A percentile compares a stretch with the other conserved stretches of the same genome.
Evolutionary conservation across 2,888 invertebrate species (phyloP).

Genomic region (Megastigmus dorsalis): DNA sequence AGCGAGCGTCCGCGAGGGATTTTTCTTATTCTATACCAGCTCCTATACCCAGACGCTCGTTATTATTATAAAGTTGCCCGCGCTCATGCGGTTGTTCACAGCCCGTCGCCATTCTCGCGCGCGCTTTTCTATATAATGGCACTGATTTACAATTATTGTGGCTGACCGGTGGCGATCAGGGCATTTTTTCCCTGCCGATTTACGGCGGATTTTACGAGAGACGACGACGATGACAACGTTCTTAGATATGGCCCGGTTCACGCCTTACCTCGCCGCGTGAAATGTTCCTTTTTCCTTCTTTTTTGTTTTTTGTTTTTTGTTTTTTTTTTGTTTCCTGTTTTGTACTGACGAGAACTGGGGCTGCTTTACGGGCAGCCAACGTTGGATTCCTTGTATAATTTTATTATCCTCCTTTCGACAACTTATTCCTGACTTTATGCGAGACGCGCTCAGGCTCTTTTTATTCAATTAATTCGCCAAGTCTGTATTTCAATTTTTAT

Average conservation of each 20-base stretch:
- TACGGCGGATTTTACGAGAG: constrained; percentile 45
- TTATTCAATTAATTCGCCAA: constrained; percentile 41
- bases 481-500: background rate
- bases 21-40: constrained; percentile 5
- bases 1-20: background rate
- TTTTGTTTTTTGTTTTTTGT: background rate
- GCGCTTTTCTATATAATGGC: constrained; percentile 23
- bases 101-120: background rate
- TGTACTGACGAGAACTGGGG: background rate
- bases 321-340: background rate
- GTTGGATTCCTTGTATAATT: constrained; percentile 49
- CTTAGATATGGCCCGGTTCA: constrained; percentile 27
- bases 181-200: constrained; percentile 37
- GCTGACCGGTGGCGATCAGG: background rate
- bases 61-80: no score
- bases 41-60: no score
- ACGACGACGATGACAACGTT: constrained; percentile 32
- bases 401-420: constrained; percentile 43
- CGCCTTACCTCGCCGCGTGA: constrained; percentile 25
- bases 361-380: constrained; percentile 10
- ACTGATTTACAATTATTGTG: constrained; percentile 48
- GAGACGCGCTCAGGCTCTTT: constrained; percentile 16
- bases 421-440: constrained; percentile 46
- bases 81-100: no score
- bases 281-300: background rate